Conservation (phyloP, 2,113 vertebrate species). For the Trematocara nigrifrons region DNA sequence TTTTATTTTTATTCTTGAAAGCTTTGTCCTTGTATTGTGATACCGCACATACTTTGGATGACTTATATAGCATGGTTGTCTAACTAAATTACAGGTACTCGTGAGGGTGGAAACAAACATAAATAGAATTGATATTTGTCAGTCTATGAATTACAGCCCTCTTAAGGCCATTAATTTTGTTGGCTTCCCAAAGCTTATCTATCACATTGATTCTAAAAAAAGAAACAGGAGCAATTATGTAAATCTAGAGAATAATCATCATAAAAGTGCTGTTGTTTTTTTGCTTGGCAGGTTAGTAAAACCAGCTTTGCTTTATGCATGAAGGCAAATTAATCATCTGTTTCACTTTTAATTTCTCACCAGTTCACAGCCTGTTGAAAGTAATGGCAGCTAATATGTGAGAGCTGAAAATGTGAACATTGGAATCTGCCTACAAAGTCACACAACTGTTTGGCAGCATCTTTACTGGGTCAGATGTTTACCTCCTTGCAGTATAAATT, state of each 20-base stretch:
- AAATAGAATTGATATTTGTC: neutral
- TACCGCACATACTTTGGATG: neutral
- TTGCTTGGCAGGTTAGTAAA: neutral
- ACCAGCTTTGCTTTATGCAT: neutral
- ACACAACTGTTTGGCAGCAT: neutral
- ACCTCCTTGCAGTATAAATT: neutral
- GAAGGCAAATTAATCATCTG: neutral
- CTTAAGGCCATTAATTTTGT: neutral
- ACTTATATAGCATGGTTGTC: neutral
- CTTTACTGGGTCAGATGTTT: neutral
- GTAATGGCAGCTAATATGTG: neutral
- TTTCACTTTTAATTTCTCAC: neutral
- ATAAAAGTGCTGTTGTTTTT: neutral
- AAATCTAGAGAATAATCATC: conserved; percentile 23
- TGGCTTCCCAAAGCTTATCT: neutral
- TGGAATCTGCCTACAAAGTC: neutral
- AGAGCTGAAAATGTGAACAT: neutral
- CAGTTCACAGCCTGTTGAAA: neutral
- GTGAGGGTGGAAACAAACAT: neutral
- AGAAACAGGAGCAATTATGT: conserved; percentile 19
- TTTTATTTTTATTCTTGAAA: neutral
- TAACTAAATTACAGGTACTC: neutral
- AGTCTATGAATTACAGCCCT: neutral
- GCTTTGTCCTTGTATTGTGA: neutral
- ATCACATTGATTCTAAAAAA: conserved; percentile 4